These are phyloP conservation scores for Formica exsecta DNA, from an alignment of 1,140 invertebrate species.

Conservation along the genomic window DNA sequence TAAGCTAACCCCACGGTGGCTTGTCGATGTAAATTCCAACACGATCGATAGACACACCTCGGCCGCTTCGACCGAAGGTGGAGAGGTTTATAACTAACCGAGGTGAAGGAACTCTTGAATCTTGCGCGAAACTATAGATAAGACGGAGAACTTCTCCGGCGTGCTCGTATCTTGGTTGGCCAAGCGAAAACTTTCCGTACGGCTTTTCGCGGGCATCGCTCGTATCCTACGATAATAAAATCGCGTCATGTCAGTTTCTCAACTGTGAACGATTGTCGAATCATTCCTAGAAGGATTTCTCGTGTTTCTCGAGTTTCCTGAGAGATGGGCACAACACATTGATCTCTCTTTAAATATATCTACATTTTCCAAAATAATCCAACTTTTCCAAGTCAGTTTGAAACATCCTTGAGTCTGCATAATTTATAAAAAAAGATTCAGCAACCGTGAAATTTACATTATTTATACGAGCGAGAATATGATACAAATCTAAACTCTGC, in stretches of 20 bases:
- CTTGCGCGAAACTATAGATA: constrained; percentile 68
- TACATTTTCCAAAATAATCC: background rate
- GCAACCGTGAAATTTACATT: background rate
- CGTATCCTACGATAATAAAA: constrained; percentile 29
- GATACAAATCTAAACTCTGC: background rate
- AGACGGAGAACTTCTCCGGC: constrained; percentile 64
- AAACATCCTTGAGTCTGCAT: background rate
- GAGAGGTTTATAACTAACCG: constrained; percentile 80
- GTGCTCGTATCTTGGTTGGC: constrained; percentile 50
- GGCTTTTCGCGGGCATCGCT: constrained; percentile 30
- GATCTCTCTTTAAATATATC: too few species aligned
- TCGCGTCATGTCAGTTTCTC: background rate
- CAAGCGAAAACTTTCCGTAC: constrained; percentile 45
- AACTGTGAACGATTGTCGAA: background rate
- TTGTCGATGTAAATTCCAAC: constrained; percentile 81
- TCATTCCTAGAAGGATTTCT: background rate
- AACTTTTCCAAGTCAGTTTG: background rate
- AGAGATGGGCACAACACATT: too few species aligned
- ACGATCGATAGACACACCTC: constrained; percentile 80
- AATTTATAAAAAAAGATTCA: background rate
- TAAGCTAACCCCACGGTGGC: constrained; percentile 50
- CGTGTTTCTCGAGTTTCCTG: background rate
- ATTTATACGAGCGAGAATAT: background rate
- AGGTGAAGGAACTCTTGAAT: constrained; percentile 84
- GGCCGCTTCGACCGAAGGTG: constrained; percentile 76